phyloP scores from a whole-genome alignment of 2,797 vertebrate species.

The Acridotheres tristis region DNA sequence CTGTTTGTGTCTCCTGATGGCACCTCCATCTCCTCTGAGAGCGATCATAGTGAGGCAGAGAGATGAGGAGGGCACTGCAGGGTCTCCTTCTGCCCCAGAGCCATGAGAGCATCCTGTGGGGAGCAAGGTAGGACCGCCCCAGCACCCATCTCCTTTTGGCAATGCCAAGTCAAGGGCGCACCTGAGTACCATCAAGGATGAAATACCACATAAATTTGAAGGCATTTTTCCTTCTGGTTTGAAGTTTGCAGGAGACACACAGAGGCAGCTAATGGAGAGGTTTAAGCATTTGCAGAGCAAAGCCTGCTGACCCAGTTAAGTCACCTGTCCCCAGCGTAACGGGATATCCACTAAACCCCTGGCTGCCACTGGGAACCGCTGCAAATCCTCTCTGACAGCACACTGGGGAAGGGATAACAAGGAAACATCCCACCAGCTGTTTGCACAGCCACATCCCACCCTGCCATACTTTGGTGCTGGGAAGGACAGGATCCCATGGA shows the following conservation, averaged over 20 bases:
- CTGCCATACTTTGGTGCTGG: not conserved
- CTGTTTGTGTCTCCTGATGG: not conserved
- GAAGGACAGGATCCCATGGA: not conserved
- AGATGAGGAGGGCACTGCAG: not conserved
- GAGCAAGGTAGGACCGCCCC: rapidly evolving
- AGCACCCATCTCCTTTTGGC: rapidly evolving
- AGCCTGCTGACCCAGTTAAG: conserved; percentile 56
- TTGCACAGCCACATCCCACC: not conserved
- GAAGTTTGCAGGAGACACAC: not conserved
- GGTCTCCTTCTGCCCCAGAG: not conserved
- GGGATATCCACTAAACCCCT: not conserved
- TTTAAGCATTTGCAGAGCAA: conserved; percentile 28
- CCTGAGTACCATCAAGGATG: rapidly evolving
- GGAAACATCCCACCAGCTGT: not conserved
- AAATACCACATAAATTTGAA: not conserved
- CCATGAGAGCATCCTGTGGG: rapidly evolving
- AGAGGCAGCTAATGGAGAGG: not conserved
- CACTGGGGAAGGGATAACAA: rapidly evolving
- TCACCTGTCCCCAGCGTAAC: conserved; percentile 41
- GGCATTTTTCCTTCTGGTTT: not conserved
- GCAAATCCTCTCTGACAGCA: not conserved
- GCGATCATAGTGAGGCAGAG: rapidly evolving
- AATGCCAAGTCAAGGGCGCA: rapidly evolving
- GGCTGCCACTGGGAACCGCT: not conserved
- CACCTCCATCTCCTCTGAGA: rapidly evolving